Evolutionary conservation across 2,113 vertebrate genomes (phyloP).

Genomic region (Hemiprocne comata): DNA sequence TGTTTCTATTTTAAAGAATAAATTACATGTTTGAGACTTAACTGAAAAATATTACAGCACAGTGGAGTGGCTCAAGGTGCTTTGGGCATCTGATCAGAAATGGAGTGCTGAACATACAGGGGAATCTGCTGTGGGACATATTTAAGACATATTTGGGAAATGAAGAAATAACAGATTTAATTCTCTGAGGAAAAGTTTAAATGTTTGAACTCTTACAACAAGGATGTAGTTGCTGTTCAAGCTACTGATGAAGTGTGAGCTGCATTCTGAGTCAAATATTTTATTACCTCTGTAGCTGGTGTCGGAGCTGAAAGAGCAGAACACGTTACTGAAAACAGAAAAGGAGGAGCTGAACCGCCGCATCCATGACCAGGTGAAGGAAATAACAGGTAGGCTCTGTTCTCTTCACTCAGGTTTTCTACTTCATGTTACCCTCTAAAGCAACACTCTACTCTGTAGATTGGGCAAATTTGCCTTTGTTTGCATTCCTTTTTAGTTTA

Average conservation of each 20-base stretch:
- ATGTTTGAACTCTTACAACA: neutral
- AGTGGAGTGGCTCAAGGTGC: neutral
- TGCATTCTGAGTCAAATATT: neutral
- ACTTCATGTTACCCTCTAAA: neutral
- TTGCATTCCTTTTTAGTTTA: neutral
- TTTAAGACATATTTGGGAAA: neutral
- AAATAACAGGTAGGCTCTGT: conserved; percentile 87
- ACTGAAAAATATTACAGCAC: neutral
- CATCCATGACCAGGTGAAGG: conserved; percentile 91
- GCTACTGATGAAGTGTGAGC: neutral
- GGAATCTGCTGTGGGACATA: neutral
- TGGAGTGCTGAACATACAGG: neutral
- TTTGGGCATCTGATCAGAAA: neutral
- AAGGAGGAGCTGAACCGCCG: conserved; percentile 91
- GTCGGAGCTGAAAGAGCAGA: conserved; percentile 91
- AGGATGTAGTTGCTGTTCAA: neutral
- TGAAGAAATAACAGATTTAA: neutral
- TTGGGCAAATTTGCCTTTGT: neutral
- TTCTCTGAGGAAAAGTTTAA: neutral
- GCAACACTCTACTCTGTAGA: neutral
- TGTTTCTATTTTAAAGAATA: neutral
- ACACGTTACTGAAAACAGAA: conserved; percentile 88
- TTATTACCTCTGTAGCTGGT: conserved; percentile 82
- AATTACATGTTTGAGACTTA: neutral
- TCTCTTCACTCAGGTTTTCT: neutral